phyloP scores from a whole-genome alignment of 2,888 invertebrate species.

The Apamea crenata region DNA sequence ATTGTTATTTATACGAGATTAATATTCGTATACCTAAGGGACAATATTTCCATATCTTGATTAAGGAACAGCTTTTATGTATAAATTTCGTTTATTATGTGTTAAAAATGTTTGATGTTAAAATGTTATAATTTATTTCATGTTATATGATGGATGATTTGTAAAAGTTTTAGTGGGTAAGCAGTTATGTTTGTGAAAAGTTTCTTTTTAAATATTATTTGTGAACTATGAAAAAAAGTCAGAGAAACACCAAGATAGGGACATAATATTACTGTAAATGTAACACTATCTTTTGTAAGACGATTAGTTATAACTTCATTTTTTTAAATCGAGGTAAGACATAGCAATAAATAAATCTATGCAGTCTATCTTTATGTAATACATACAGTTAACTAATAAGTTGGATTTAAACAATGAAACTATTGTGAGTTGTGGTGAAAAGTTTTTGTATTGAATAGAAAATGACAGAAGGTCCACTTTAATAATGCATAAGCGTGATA shows the following conservation, averaged over 20 bases:
- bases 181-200: background rate
- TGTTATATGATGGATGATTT: background rate
- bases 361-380: conserved; percentile 64
- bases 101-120: background rate
- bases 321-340: conserved; percentile 65
- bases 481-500: background rate
- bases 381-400: conserved; percentile 61
- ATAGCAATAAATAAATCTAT: conserved; percentile 74
- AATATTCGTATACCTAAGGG: background rate
- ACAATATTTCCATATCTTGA: conserved; percentile 12
- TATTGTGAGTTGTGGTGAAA: conserved; percentile 47
- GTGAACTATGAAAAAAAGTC: conserved; percentile 68
- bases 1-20: background rate
- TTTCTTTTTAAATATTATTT: background rate
- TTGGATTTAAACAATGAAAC: conserved; percentile 51
- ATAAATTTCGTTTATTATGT: background rate
- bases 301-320: conserved; percentile 63
- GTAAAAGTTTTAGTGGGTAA: background rate
- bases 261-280: conserved; percentile 71
- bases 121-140: background rate
- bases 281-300: conserved; percentile 84
- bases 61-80: background rate
- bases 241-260: conserved; percentile 77
- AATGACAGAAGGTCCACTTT: background rate
- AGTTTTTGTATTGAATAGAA: background rate